A percentile compares a stretch with the other conserved stretches of the same genome.
These are phyloP conservation scores for Verasper variegatus DNA, from an alignment of 2,113 vertebrate genomes.

Conservation along the genomic window DNA sequence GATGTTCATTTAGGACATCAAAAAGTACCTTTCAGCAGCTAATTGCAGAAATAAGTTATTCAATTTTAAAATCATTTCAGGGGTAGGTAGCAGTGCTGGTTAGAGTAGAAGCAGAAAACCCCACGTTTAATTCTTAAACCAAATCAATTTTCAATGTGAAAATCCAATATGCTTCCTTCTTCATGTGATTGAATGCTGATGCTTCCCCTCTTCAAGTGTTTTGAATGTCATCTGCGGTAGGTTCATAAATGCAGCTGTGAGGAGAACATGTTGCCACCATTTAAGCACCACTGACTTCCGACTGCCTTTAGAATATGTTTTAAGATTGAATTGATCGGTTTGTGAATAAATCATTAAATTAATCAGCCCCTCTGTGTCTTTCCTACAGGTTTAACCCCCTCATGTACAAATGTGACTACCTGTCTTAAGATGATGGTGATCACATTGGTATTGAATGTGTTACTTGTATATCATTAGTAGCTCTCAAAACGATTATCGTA, in stretches of 20 bases:
- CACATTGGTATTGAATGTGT: neutral
- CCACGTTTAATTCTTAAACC: constrained; percentile 1
- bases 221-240: constrained; percentile 32
- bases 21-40: neutral
- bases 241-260: constrained; percentile 55
- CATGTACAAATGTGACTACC: neutral
- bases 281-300: constrained; percentile 20
- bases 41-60: neutral
- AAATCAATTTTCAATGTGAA: constrained; percentile 21
- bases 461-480: neutral
- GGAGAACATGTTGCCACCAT: constrained; percentile 19
- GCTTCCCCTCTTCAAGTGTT: constrained; percentile 38
- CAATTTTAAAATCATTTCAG: neutral
- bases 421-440: neutral
- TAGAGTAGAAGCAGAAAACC: neutral
- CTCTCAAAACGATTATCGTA: neutral
- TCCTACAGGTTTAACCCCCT: neutral
- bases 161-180: constrained; percentile 23
- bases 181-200: constrained; percentile 27
- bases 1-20: neutral
- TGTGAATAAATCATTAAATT: neutral
- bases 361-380: neutral
- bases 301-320: constrained; percentile 16
- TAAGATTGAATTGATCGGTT: constrained; percentile 24
- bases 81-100: neutral